Evolutionary conservation across 2,888 invertebrate genomes (phyloP).

Genomic region (Belgica antarctica): DNA sequence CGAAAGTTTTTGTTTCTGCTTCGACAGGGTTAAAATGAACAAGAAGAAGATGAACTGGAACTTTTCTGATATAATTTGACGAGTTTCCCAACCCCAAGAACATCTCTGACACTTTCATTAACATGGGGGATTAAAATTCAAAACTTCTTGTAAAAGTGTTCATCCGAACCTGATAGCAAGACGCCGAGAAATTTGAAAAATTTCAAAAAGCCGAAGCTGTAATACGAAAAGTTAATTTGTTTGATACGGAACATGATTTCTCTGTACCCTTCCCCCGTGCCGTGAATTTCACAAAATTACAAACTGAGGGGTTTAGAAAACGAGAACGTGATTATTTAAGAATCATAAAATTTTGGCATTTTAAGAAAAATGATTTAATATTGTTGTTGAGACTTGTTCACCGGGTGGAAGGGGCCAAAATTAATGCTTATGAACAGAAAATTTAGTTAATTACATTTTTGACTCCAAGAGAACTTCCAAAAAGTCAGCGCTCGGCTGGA

Average conservation of each 20-base stretch:
- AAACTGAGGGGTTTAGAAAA: background rate
- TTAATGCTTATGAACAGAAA: background rate
- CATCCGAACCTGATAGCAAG: background rate
- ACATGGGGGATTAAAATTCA: background rate
- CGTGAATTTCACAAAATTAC: background rate
- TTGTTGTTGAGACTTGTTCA: too few relatives aligned
- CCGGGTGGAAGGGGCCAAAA: background rate
- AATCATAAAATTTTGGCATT: conserved; percentile 15
- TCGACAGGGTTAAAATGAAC: background rate
- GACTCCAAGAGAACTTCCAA: background rate
- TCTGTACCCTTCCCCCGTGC: background rate
- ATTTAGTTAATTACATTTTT: conserved; percentile 23
- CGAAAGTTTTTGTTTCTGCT: conserved; percentile 13
- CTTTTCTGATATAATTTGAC: background rate
- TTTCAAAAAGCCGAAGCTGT: background rate
- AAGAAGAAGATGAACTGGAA: background rate
- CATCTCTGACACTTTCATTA: conserved; percentile 7
- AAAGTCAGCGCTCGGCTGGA: conserved; percentile 11
- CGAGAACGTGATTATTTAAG: conserved; percentile 3
- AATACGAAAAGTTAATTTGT: background rate
- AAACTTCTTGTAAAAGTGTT: background rate
- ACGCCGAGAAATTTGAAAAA: background rate
- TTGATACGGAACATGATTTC: conserved; percentile 15
- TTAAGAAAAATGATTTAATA: background rate
- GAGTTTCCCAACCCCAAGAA: background rate